Conservation (phyloP, 2,113 vertebrate genomes). For the Orycteropus afer region DNA sequence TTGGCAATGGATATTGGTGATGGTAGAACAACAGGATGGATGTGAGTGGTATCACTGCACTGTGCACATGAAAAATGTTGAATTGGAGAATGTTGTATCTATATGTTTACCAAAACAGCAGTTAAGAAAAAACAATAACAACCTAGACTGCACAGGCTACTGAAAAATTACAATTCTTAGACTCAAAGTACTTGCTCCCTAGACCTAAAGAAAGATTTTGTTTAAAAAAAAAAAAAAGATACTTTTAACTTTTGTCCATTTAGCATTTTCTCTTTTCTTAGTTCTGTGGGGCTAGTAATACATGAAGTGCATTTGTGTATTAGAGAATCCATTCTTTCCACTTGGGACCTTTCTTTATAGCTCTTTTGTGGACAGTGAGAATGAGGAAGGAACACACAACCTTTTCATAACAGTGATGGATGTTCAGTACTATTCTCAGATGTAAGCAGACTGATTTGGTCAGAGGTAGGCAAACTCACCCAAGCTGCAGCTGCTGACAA, state of each 20-base stretch:
- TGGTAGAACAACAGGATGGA: not conserved
- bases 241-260: not conserved
- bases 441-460: not conserved
- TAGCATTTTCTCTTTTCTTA: not conserved
- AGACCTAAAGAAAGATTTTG: not conserved
- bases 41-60: not conserved
- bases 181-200: not conserved
- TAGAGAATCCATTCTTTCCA: not conserved
- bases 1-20: not conserved
- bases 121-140: not conserved
- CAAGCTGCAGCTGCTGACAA: slow-evolving; percentile 92
- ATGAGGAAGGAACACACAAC: not conserved
- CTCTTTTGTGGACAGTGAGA: not conserved
- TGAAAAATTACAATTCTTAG: not conserved
- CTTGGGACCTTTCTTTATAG: not conserved
- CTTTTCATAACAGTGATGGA: not conserved
- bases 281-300: not conserved
- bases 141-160: not conserved
- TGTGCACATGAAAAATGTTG: too few relatives aligned
- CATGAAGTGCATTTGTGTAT: not conserved
- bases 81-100: not conserved
- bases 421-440: not conserved
- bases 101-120: not conserved
- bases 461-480: slow-evolving; percentile 84
- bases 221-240: not conserved